phyloP scores from a whole-genome alignment of 2,113 vertebrate species.

The Equus quagga region DNA sequence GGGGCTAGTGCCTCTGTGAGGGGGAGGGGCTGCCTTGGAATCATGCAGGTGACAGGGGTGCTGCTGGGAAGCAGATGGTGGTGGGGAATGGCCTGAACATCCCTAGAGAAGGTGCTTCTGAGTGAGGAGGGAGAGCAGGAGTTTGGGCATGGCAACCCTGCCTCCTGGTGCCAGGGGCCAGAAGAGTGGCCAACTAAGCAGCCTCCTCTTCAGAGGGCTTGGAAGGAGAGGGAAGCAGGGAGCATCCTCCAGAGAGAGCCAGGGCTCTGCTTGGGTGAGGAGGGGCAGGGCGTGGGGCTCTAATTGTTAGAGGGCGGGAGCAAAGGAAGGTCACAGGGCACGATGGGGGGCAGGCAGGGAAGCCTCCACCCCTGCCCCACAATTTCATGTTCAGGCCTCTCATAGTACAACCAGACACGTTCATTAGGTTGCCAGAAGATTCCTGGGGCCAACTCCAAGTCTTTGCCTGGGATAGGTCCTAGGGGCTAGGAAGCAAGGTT shows the following conservation, averaged over 20 bases:
- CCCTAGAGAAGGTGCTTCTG: not conserved
- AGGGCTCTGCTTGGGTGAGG: not conserved
- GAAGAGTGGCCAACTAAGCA: slow-evolving; percentile 37
- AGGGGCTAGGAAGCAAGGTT: not conserved
- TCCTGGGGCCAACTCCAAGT: slow-evolving; percentile 11
- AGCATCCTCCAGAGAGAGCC: not conserved
- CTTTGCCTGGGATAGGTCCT: not conserved
- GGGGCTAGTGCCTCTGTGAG: not conserved
- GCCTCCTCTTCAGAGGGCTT: not conserved
- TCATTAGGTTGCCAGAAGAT: not conserved
- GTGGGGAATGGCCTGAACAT: not conserved
- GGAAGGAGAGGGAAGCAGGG: not conserved
- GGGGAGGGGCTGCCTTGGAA: not conserved
- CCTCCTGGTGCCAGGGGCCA: not conserved
- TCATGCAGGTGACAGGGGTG: not conserved
- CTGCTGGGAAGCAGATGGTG: not conserved
- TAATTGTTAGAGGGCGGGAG: not conserved
- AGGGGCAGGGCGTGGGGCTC: not conserved
- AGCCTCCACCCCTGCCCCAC: not conserved
- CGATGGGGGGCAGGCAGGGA: not conserved
- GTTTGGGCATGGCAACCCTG: not conserved
- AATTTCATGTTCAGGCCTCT: not conserved
- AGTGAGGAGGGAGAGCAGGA: not conserved
- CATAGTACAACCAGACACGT: not conserved
- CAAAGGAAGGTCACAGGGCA: not conserved